Percentiles rank a stretch among this genome's conserved stretches.
Conservation (phyloP, 2,888 invertebrate genomes). For the Serrognathus titanus region DNA sequence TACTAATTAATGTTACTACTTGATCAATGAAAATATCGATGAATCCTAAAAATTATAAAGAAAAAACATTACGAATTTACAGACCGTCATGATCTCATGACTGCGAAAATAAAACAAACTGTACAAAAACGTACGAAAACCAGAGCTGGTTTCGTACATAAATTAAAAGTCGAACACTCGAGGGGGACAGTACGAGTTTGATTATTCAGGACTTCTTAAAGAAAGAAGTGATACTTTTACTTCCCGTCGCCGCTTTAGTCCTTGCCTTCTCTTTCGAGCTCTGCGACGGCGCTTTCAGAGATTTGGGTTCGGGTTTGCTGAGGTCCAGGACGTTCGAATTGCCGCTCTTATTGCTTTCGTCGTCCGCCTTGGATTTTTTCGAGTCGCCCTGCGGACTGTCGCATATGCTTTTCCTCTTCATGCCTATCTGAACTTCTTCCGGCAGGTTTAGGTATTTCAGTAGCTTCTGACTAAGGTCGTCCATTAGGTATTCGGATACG, state of each 20-base stretch:
- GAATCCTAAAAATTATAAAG: no score
- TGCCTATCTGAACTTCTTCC: constrained; percentile 56
- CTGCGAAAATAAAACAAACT: no score
- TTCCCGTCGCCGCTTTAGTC: constrained; percentile 74
- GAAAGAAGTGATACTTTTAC: constrained; percentile 76
- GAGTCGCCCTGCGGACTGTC: constrained; percentile 34
- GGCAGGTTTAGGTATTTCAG: constrained; percentile 64
- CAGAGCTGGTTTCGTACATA: no score
- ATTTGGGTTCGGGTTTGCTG: constrained; percentile 49
- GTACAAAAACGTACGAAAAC: no score
- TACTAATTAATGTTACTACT: no score
- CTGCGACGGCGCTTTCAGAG: constrained; percentile 47
- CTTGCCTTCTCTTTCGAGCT: constrained; percentile 69
- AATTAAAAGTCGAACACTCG: constrained; percentile 27
- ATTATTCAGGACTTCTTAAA: constrained; percentile 60
- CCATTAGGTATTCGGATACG: constrained; percentile 73
- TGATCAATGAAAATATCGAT: no score
- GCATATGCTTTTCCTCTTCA: constrained; percentile 52
- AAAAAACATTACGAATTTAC: no score
- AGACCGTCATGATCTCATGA: no score
- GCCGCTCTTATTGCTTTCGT: constrained; percentile 40
- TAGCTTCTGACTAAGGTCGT: constrained; percentile 63
- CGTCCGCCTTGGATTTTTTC: constrained; percentile 49
- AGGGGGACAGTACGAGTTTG: background rate
- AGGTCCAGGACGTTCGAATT: constrained; percentile 45